Evolutionary conservation across 2,888 invertebrate genomes (phyloP).

Genomic region (Torymus auratus): DNA sequence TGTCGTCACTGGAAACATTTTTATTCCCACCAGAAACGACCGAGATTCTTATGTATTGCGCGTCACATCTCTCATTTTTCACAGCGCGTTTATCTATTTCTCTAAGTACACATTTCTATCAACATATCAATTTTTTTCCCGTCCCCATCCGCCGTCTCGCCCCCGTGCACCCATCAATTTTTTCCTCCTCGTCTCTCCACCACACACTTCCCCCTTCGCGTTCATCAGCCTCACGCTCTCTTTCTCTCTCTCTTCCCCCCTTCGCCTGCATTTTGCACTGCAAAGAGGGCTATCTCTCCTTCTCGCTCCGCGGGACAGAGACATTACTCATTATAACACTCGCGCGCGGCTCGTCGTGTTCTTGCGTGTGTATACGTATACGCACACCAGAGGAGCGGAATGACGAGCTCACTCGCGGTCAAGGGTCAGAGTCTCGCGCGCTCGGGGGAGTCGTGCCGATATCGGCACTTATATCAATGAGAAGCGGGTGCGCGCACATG

Average conservation of each 20-base stretch:
- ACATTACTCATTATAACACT: slow-evolving; percentile 72
- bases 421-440: slow-evolving; percentile 65
- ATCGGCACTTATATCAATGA: slow-evolving; percentile 40
- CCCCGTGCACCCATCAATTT: slow-evolving; percentile 7
- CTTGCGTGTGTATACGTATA: slow-evolving; percentile 30
- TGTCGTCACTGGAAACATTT: too few relatives aligned
- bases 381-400: slow-evolving; percentile 52
- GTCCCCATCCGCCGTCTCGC: background rate
- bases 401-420: slow-evolving; percentile 64
- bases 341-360: slow-evolving; percentile 61
- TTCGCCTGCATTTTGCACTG: slow-evolving; percentile 21
- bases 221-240: slow-evolving; percentile 11
- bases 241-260: slow-evolving; percentile 23
- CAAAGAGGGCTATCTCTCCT: background rate
- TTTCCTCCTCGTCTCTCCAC: background rate
- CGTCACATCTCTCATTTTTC: too few relatives aligned
- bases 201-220: slow-evolving; percentile 13
- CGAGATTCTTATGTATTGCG: too few relatives aligned
- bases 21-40: too few relatives aligned
- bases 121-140: slow-evolving; percentile 1
- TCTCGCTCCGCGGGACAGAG: slow-evolving; percentile 44
- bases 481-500: background rate
- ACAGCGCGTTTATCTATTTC: slow-evolving; percentile 10
- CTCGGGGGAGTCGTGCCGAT: slow-evolving; percentile 15
- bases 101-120: slow-evolving; percentile 9